A percentile compares a stretch with the other conserved stretches of the same genome.
These are phyloP conservation scores for Aromia moschata DNA, from an alignment of 2,888 invertebrate species.

Conservation along the genomic window DNA sequence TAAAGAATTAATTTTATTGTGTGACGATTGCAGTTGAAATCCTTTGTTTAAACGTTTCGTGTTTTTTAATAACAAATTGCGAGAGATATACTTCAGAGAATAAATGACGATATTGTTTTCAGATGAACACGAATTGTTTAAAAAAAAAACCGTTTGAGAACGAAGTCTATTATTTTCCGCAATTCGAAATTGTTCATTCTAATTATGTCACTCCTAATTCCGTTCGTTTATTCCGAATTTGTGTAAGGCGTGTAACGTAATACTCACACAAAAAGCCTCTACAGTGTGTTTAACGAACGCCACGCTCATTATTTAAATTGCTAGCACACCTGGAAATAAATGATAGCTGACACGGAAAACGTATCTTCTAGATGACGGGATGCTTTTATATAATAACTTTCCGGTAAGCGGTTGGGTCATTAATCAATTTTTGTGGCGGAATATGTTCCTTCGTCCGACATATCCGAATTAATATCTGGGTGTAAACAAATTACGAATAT, in stretches of 20 bases:
- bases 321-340: slow-evolving; percentile 24
- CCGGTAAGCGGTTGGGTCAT: slow-evolving; percentile 13
- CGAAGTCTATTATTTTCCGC: too few species aligned
- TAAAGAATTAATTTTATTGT: too few species aligned
- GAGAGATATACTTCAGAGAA: too few species aligned
- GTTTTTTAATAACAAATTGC: too few species aligned
- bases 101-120: too few species aligned
- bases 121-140: too few species aligned
- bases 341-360: slow-evolving; percentile 21
- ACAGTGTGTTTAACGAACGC: slow-evolving; percentile 15
- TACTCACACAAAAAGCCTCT: slow-evolving; percentile 18
- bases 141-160: too few species aligned
- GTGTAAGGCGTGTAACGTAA: slow-evolving; percentile 17
- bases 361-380: slow-evolving; percentile 22
- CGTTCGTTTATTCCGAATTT: slow-evolving; percentile 20
- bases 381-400: slow-evolving; percentile 21
- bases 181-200: too few species aligned
- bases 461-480: neutral
- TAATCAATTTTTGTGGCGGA: slow-evolving; percentile 18
- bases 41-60: too few species aligned
- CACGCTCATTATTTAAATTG: slow-evolving; percentile 23
- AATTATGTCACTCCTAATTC: too few species aligned
- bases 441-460: neutral
- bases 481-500: slow-evolving; percentile 17
- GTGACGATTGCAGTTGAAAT: too few species aligned